These are phyloP conservation scores for Charaxes varanes DNA, from an alignment of 1,140 invertebrate genomes.

Conservation along the genomic window DNA sequence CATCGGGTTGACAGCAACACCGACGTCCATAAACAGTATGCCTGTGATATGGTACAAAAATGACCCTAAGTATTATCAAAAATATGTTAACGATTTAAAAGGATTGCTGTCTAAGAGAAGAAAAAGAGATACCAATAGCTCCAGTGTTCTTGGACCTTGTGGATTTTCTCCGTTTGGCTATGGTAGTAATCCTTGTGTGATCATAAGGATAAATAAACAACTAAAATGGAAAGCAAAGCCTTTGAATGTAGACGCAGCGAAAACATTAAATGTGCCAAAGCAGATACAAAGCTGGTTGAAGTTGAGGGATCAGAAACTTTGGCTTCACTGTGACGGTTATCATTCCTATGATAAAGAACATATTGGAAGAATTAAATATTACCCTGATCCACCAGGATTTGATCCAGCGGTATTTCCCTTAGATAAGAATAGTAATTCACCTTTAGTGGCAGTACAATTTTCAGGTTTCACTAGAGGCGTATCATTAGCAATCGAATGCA, in stretches of 20 bases:
- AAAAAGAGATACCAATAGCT: constrained; percentile 21
- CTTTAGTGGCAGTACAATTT: constrained; percentile 48
- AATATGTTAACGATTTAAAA: constrained; percentile 42
- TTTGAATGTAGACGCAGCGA: constrained; percentile 22
- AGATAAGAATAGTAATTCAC: constrained; percentile 24
- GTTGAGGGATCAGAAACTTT: constrained; percentile 36
- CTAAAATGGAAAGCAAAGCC: constrained; percentile 42
- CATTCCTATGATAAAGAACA: constrained; percentile 55
- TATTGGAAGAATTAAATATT: constrained; percentile 45
- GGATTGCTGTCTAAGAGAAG: constrained; percentile 27
- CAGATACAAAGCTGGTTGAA: constrained; percentile 39
- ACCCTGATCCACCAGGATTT: constrained; percentile 55
- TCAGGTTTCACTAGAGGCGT: constrained; percentile 47
- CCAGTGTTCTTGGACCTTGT: constrained; percentile 42
- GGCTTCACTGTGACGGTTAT: constrained; percentile 45
- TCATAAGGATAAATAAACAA: constrained; percentile 54
- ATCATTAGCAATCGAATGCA: constrained; percentile 49
- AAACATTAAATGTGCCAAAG: constrained; percentile 24
- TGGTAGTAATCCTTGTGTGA: constrained; percentile 46
- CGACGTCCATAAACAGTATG: constrained; percentile 31
- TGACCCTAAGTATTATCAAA: constrained; percentile 33
- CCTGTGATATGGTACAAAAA: constrained; percentile 51
- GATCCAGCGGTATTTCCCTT: constrained; percentile 41
- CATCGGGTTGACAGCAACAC: constrained; percentile 48
- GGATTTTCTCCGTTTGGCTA: constrained; percentile 47